phyloP scores from a whole-genome alignment of 2,113 vertebrate species.

The Acanthisitta chloris region DNA sequence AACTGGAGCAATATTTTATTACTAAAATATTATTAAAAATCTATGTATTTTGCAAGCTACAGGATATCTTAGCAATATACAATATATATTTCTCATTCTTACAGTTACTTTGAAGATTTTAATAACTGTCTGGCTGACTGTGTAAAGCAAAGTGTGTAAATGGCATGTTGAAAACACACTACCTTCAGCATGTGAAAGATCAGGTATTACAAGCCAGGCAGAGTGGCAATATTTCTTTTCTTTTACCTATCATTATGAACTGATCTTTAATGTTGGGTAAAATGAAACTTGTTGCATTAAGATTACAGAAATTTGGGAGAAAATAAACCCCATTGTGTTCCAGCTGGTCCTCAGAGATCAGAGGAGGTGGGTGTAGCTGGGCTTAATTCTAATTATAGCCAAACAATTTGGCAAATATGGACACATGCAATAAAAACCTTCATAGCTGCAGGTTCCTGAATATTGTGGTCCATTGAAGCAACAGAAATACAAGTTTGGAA shows the following conservation, averaged over 20 bases:
- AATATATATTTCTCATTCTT: neutral
- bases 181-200: neutral
- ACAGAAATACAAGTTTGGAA: neutral
- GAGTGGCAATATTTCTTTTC: neutral
- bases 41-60: neutral
- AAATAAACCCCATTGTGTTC: neutral
- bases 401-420: neutral
- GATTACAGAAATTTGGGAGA: neutral
- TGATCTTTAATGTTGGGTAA: neutral
- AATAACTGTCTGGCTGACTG: neutral
- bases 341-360: neutral
- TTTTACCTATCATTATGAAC: neutral
- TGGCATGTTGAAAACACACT: neutral
- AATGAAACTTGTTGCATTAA: neutral
- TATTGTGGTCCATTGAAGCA: neutral
- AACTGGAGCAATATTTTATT: neutral
- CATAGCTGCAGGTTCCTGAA: neutral
- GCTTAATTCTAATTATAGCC: neutral
- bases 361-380: neutral
- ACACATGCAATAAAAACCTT: accelerated
- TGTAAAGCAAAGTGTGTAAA: neutral
- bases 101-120: neutral
- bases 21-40: neutral
- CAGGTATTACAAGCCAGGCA: neutral
- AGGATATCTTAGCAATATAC: neutral